phyloP scores from a whole-genome alignment of 2,888 invertebrate species.

The Orchesellides sinensis region DNA sequence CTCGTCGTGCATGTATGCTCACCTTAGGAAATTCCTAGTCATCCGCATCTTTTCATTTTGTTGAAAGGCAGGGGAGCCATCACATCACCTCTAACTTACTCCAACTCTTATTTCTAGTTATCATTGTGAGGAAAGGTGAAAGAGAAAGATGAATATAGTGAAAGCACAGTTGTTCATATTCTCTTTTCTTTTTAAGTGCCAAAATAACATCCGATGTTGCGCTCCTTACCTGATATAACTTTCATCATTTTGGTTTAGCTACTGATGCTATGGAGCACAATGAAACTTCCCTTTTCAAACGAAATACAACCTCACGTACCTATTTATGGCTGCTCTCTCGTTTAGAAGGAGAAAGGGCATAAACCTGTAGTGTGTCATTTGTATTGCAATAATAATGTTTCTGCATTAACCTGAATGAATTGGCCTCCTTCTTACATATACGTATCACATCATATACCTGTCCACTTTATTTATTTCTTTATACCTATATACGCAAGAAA shows the following conservation, averaged over 20 bases:
- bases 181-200: background rate
- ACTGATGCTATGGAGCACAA: too few species aligned
- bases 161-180: background rate
- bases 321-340: too few species aligned
- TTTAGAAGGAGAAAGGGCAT: background rate
- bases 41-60: constrained; percentile 53
- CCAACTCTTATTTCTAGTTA: background rate
- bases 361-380: constrained; percentile 7
- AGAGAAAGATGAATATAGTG: background rate
- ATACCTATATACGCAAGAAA: too few species aligned
- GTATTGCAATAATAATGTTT: background rate
- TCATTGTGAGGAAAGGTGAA: background rate
- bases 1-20: constrained; percentile 54
- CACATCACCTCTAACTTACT: constrained; percentile 21
- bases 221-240: constrained; percentile 4
- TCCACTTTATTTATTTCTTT: too few species aligned
- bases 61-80: constrained; percentile 50
- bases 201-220: background rate
- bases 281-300: too few species aligned
- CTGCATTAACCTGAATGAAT: constrained; percentile 24
- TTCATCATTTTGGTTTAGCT: too few species aligned
- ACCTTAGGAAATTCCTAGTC: constrained; percentile 53
- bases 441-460: too few species aligned
- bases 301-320: background rate
- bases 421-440: constrained; percentile 25